phyloP scores from a whole-genome alignment of 2,113 vertebrate species.

The Physeter macrocephalus region DNA sequence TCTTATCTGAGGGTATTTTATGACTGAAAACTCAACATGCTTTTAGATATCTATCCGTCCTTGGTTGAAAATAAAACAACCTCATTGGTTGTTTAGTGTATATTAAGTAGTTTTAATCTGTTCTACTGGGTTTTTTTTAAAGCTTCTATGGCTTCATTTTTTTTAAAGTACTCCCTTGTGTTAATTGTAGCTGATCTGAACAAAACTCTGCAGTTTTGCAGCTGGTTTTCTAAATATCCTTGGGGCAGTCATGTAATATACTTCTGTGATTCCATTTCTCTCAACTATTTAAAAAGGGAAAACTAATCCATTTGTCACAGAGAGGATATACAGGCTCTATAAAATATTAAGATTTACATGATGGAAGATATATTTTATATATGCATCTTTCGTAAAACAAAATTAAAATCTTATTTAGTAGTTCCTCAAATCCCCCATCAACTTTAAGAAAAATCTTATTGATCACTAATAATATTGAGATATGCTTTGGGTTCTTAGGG shows the following conservation, averaged over 20 bases:
- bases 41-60: background rate
- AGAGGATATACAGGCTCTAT: background rate
- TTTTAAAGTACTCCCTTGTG: background rate
- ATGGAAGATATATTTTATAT: background rate
- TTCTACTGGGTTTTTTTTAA: background rate
- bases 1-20: slow-evolving; percentile 22
- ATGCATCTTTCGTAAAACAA: background rate
- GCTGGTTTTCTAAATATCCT: background rate
- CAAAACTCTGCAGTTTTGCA: background rate
- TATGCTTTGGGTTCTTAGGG: background rate
- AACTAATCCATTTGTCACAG: background rate
- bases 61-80: slow-evolving; percentile 24
- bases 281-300: background rate
- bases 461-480: background rate
- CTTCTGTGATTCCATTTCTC: background rate
- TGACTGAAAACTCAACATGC: background rate
- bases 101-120: background rate
- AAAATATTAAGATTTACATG: background rate
- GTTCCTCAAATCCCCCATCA: background rate
- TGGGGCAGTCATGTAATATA: background rate
- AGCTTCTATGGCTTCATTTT: background rate
- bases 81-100: background rate
- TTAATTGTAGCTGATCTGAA: slow-evolving; percentile 22
- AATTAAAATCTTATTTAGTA: background rate
- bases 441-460: background rate